Evolutionary conservation across 1,140 invertebrate genomes (phyloP).

Genomic region (Drosophila murphyi): DNA sequence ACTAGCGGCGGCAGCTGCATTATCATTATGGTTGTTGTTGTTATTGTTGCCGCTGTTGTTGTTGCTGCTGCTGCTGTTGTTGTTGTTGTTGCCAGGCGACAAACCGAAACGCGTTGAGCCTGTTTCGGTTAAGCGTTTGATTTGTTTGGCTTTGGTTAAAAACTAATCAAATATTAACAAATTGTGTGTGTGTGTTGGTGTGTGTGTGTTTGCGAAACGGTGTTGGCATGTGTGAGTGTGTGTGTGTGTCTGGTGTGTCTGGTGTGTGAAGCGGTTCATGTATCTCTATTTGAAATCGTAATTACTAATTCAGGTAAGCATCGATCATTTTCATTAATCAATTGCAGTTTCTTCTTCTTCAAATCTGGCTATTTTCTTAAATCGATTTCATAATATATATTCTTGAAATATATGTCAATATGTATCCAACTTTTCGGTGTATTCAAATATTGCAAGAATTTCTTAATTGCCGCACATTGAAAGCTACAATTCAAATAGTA

Average conservation of each 20-base stretch:
- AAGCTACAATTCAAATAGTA: too few relatives aligned
- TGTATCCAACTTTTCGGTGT: too few relatives aligned
- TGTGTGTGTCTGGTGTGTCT: constrained; percentile 35
- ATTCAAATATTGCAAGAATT: too few relatives aligned
- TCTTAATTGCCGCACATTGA: too few relatives aligned
- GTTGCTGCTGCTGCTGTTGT: constrained; percentile 37
- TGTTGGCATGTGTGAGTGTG: constrained; percentile 47
- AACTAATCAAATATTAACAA: constrained; percentile 61
- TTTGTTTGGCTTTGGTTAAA: constrained; percentile 65
- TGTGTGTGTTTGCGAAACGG: constrained; percentile 52
- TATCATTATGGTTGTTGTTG: constrained; percentile 52
- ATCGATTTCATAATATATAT: too few relatives aligned
- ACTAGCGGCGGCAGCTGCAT: constrained; percentile 42
- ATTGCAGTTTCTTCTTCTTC: too few relatives aligned
- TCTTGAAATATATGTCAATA: too few relatives aligned
- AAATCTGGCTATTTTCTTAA: too few relatives aligned
- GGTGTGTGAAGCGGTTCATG: constrained; percentile 40
- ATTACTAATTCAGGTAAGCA: too few relatives aligned
- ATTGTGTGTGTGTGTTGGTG: constrained; percentile 38
- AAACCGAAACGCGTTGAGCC: constrained; percentile 82
- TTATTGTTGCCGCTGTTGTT: constrained; percentile 22
- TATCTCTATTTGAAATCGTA: constrained; percentile 14
- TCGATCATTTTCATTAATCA: too few relatives aligned
- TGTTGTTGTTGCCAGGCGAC: constrained; percentile 58
- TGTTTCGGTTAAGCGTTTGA: constrained; percentile 80